phyloP scores from a whole-genome alignment of 2,888 invertebrate genomes.

The Orthonevra nobilis region DNA sequence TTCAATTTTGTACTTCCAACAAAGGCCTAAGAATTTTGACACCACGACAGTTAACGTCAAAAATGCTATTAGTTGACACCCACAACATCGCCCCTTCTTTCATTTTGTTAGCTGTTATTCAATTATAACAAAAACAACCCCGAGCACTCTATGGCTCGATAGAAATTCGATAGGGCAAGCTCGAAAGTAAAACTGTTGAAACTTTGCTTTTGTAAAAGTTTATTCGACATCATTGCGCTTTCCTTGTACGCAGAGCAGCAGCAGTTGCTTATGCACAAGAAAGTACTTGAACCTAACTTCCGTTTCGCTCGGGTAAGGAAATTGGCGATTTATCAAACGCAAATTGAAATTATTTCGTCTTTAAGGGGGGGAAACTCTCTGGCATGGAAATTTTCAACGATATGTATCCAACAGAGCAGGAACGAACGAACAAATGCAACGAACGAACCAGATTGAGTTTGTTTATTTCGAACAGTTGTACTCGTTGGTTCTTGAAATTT shows the following conservation, averaged over 20 bases:
- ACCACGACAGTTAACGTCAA: conserved; percentile 37
- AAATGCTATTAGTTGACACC: conserved; percentile 4
- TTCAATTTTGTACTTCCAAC: conserved; percentile 16
- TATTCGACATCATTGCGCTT: conserved; percentile 57
- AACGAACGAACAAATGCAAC: conserved; percentile 37
- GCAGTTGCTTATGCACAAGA: conserved; percentile 55
- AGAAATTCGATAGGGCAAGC: conserved; percentile 54
- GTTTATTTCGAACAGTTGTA: conserved; percentile 38
- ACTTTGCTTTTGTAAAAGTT: conserved; percentile 57
- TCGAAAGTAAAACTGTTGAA: conserved; percentile 49
- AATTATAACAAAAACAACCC: conserved; percentile 63
- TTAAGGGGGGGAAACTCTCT: conserved; percentile 20
- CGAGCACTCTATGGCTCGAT: conserved; percentile 33
- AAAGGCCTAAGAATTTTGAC: conserved; percentile 33
- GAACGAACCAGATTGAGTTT: conserved; percentile 36
- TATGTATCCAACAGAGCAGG: conserved; percentile 12
- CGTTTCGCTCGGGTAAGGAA: conserved; percentile 59
- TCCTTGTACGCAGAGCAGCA: conserved; percentile 38
- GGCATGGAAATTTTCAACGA: conserved; percentile 10
- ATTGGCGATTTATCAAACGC: conserved; percentile 67
- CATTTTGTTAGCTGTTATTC: conserved; percentile 36
- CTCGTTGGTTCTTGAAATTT: background rate
- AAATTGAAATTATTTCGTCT: conserved; percentile 64
- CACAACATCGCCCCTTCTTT: background rate
- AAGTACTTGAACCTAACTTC: conserved; percentile 60